phyloP scores from a whole-genome alignment of 2,797 vertebrate genomes.

The Karalla daura region DNA sequence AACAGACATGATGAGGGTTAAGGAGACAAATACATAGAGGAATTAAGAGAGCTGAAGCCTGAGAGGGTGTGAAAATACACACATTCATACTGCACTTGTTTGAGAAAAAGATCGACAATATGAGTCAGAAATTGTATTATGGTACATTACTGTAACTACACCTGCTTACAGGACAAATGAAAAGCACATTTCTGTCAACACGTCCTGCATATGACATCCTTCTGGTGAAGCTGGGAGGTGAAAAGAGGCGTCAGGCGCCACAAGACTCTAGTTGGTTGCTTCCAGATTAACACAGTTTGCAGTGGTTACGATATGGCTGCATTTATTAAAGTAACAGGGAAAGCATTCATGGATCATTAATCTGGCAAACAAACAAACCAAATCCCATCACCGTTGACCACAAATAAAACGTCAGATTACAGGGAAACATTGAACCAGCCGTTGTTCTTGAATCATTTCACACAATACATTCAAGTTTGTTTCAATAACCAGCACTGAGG shows the following conservation, averaged over 20 bases:
- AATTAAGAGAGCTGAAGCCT: too few relatives aligned
- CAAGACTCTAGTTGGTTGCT: too few relatives aligned
- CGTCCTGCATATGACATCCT: not conserved
- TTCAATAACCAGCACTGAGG: not conserved
- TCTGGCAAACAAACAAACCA: conserved; percentile 6
- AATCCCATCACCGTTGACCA: conserved; percentile 17
- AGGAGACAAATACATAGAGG: not conserved
- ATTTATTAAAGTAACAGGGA: conserved; percentile 34
- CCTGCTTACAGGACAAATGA: not conserved
- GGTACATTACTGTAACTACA: not conserved
- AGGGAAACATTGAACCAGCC: not conserved
- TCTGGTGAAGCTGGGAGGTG: too few relatives aligned
- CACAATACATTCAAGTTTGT: not conserved
- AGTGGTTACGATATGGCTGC: not conserved
- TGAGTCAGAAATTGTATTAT: too few relatives aligned
- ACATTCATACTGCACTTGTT: not conserved
- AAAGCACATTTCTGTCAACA: not conserved
- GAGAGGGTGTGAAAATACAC: not conserved
- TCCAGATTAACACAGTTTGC: not conserved
- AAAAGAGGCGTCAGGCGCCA: not conserved
- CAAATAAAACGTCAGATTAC: not conserved
- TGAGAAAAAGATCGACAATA: not conserved
- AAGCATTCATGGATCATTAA: not conserved
- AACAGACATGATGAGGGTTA: conserved; percentile 57
- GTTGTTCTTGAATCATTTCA: not conserved